Percentiles rank a stretch among this genome's conserved stretches.
These are phyloP conservation scores for Andrena haemorrhoa DNA, from an alignment of 2,888 invertebrate genomes.

Conservation along the genomic window DNA sequence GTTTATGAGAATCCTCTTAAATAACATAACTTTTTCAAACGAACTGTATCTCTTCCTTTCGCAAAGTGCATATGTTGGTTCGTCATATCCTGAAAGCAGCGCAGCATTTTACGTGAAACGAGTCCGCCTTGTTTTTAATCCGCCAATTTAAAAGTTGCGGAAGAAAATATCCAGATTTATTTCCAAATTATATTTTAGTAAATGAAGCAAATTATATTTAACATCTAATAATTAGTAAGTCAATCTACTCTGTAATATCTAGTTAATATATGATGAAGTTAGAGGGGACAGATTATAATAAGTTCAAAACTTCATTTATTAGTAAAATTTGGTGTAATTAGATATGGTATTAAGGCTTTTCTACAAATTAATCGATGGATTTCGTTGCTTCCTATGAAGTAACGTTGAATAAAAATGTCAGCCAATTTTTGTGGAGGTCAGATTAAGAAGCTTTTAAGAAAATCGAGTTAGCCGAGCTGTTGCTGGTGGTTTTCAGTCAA, in stretches of 20 bases:
- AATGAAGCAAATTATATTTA: no score
- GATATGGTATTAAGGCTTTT: background rate
- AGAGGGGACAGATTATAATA: no score
- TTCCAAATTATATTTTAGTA: no score
- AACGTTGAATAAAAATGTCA: conserved; percentile 15
- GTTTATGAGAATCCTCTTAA: background rate
- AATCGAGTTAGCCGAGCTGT: conserved; percentile 40
- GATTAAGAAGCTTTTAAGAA: conserved; percentile 49
- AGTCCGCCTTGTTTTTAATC: no score
- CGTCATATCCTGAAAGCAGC: background rate
- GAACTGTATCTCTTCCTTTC: background rate
- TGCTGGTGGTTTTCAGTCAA: conserved; percentile 27
- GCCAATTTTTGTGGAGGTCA: conserved; percentile 8
- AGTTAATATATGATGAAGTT: no score
- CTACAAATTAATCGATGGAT: conserved; percentile 15
- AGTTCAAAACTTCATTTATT: no score
- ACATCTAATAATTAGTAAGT: no score
- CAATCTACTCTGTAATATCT: no score
- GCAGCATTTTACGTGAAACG: no score
- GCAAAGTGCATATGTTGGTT: background rate
- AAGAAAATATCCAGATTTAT: no score
- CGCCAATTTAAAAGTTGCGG: no score
- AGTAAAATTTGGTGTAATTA: background rate
- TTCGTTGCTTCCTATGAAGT: background rate
- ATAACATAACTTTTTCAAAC: background rate